Conservation (phyloP, 2,797 vertebrate genomes). For the Enteromius thamalakanensis region DNA sequence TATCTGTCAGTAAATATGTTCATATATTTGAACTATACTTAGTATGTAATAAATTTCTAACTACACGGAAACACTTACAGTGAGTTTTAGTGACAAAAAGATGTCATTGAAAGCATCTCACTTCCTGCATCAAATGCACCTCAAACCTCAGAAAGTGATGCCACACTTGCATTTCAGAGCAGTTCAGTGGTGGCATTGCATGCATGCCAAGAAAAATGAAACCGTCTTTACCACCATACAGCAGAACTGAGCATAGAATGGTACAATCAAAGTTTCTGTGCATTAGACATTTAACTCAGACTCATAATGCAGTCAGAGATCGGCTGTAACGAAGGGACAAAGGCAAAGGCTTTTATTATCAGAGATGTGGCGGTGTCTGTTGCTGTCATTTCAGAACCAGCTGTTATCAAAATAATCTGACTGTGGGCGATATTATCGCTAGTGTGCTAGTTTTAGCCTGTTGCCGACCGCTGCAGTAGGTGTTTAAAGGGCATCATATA, state of each 20-base stretch:
- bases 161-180: neutral
- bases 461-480: neutral
- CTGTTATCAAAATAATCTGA: too few species aligned
- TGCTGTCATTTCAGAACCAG: too few species aligned
- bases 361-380: too few species aligned
- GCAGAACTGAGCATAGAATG: neutral
- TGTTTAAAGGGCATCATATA: neutral
- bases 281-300: too few species aligned
- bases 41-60: neutral
- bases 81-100: neutral
- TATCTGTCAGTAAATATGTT: too few species aligned
- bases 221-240: neutral
- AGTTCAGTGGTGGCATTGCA: neutral
- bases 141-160: neutral
- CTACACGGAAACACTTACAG: neutral
- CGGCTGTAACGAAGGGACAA: too few species aligned
- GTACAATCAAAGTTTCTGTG: neutral
- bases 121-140: neutral
- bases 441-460: too few species aligned
- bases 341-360: too few species aligned
- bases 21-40: too few species aligned
- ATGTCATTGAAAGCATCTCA: neutral
- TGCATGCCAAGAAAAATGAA: neutral
- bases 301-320: too few species aligned
- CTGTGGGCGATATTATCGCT: too few species aligned